Conservation (phyloP, 2,113 vertebrate species). For the Alligator mississippiensis region DNA sequence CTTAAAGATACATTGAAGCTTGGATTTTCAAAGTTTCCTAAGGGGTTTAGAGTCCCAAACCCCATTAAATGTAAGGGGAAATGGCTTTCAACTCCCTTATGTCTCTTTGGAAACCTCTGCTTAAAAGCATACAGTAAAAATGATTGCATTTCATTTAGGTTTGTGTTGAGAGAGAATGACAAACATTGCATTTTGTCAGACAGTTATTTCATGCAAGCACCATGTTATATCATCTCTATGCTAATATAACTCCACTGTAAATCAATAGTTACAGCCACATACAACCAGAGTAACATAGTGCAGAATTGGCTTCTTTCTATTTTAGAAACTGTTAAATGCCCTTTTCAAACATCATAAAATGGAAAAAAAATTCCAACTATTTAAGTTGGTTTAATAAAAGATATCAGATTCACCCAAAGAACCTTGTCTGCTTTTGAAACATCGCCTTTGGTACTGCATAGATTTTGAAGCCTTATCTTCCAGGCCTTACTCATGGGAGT, state of each 20-base stretch:
- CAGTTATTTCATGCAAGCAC: neutral
- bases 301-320: neutral
- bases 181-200: neutral
- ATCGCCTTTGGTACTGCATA: neutral
- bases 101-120: neutral
- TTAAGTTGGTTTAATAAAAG: too few species aligned
- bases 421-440: too few species aligned
- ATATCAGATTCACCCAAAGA: too few species aligned
- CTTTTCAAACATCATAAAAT: neutral
- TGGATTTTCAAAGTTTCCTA: neutral
- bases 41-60: neutral
- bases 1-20: neutral
- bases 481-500: neutral
- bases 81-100: neutral
- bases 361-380: too few species aligned
- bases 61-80: neutral
- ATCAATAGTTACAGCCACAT: neutral
- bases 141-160: neutral
- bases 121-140: neutral
- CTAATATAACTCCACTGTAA: neutral
- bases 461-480: neutral
- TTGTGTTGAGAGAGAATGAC: neutral
- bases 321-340: neutral
- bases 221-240: rapidly evolving
- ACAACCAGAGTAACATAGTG: neutral